Percentiles rank a stretch among this genome's conserved stretches.
Evolutionary conservation across 53 echinoderm and acorn worm genomes (phyloP).

Genomic region (Patiria pectinifera): DNA sequence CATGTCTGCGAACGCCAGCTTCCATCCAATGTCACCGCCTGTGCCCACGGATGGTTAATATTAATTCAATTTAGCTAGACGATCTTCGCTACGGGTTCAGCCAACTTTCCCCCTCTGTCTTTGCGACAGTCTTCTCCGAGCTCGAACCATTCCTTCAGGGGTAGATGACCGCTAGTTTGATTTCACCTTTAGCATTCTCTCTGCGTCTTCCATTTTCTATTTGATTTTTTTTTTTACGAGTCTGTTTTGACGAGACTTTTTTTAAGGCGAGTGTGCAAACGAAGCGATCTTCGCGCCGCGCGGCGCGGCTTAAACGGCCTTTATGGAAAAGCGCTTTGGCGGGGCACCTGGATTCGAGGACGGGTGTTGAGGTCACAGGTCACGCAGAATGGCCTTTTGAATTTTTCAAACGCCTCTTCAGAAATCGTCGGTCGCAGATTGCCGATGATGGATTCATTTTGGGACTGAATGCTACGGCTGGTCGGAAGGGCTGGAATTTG

Average conservation of each 20-base stretch:
- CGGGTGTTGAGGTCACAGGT: constrained; percentile 9
- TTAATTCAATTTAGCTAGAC: constrained; percentile 55
- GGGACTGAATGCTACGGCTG: background rate
- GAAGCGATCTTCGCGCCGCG: background rate
- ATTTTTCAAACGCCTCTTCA: background rate
- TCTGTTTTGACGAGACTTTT: background rate
- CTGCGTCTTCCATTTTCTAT: background rate
- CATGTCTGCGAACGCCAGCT: constrained; percentile 32
- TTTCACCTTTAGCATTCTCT: constrained; percentile 1
- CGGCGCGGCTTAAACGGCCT: background rate
- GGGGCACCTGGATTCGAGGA: constrained; percentile 15
- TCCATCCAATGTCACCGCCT: background rate
- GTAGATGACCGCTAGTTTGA: constrained; percentile 40
- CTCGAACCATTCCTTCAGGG: constrained; percentile 23
- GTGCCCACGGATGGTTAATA: constrained; percentile 36
- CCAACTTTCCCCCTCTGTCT: background rate
- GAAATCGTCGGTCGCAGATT: background rate
- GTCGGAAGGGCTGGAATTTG: background rate
- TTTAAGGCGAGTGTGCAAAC: background rate
- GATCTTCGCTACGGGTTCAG: constrained; percentile 30
- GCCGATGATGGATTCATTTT: background rate
- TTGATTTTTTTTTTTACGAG: constrained; percentile 1
- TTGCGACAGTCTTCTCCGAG: background rate
- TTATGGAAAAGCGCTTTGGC: background rate
- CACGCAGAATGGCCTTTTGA: background rate